Evolutionary conservation across 1,140 invertebrate species (phyloP).

Genomic region (Nylanderia fulva): DNA sequence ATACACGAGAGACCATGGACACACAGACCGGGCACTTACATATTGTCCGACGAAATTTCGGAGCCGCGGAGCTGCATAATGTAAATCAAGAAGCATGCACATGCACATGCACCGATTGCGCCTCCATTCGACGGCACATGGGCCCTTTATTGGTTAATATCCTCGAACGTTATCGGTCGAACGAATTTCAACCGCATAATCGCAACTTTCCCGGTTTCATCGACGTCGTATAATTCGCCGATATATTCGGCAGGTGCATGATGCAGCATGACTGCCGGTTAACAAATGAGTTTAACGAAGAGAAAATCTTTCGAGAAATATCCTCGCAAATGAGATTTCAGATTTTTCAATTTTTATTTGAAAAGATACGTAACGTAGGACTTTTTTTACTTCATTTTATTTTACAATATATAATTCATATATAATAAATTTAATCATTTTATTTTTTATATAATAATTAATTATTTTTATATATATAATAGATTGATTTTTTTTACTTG

Average conservation of each 20-base stretch:
- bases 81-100: conserved; percentile 71
- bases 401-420: too few relatives aligned
- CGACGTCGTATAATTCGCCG: conserved; percentile 2
- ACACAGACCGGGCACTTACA: conserved; percentile 57
- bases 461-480: too few relatives aligned
- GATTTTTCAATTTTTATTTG: neutral
- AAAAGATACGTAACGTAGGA: too few relatives aligned
- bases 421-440: too few relatives aligned
- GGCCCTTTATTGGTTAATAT: conserved; percentile 43
- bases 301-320: neutral
- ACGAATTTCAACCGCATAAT: conserved; percentile 6
- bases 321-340: neutral
- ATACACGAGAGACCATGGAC: conserved; percentile 34
- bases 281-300: conserved; percentile 11
- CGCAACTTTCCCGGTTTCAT: conserved; percentile 17
- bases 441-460: too few relatives aligned
- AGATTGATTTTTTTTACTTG: too few relatives aligned
- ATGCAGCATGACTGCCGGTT: neutral
- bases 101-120: conserved; percentile 56
- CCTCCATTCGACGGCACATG: conserved; percentile 4
- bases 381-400: too few relatives aligned
- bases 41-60: conserved; percentile 52
- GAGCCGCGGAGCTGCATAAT: conserved; percentile 46
- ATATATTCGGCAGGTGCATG: neutral
- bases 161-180: conserved; percentile 32